Conservation (phyloP, 2,797 vertebrate genomes). For the Lagocephalus sceleratus region DNA sequence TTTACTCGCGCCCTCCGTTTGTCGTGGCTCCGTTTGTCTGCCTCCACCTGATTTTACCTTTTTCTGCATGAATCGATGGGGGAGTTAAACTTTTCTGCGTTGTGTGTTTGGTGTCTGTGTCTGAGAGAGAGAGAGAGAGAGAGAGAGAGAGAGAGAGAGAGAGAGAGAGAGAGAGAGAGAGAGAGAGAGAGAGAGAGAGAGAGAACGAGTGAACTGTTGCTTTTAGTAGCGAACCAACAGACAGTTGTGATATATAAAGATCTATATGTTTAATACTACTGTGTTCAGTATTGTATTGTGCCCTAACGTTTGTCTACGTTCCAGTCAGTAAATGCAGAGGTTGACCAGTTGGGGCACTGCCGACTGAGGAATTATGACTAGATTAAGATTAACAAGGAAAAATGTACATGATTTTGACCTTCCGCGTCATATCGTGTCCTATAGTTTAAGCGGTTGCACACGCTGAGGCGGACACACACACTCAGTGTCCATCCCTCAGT, state of each 20-base stretch:
- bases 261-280: too few species aligned
- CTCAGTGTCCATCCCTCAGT: slow-evolving; percentile 28
- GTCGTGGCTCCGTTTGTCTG: neutral
- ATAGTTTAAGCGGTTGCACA: slow-evolving; percentile 4
- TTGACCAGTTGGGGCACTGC: neutral
- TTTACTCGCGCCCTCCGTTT: slow-evolving; percentile 40
- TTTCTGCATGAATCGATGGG: neutral
- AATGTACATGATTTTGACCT: neutral
- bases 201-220: too few species aligned
- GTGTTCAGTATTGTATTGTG: too few species aligned
- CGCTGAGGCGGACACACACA: slow-evolving; percentile 4
- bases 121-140: too few species aligned
- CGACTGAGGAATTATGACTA: too few species aligned
- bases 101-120: neutral
- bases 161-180: too few species aligned
- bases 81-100: neutral
- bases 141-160: too few species aligned
- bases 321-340: neutral
- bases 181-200: too few species aligned
- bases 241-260: too few species aligned
- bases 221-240: too few species aligned
- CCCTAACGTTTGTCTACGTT: too few species aligned
- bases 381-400: too few species aligned
- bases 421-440: neutral
- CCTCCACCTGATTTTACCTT: neutral